phyloP scores from a whole-genome alignment of 2,888 invertebrate genomes.

The Stenichneumon culpator region DNA sequence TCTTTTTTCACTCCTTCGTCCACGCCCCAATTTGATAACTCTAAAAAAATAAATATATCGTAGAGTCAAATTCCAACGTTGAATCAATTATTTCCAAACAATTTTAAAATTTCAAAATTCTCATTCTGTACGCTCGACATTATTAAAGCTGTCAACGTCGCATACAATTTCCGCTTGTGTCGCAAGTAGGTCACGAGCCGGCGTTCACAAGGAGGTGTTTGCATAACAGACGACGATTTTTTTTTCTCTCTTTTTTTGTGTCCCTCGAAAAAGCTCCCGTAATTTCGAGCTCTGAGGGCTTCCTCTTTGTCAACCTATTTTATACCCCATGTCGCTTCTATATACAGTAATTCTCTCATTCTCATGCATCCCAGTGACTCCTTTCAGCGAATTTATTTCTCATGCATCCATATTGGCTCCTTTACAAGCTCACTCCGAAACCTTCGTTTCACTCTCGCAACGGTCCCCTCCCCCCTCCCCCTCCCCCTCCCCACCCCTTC shows the following conservation, averaged over 20 bases:
- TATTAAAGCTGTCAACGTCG: constrained; percentile 33
- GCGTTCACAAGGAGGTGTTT: constrained; percentile 45
- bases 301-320: constrained; percentile 47
- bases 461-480: not conserved
- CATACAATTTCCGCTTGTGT: constrained; percentile 16
- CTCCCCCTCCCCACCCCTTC: not conserved
- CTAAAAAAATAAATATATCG: not conserved
- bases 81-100: not conserved
- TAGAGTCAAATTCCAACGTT: not conserved
- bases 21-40: not conserved
- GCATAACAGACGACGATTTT: constrained; percentile 60
- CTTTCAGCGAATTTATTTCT: constrained; percentile 68
- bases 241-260: constrained; percentile 10
- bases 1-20: not conserved
- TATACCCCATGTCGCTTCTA: constrained; percentile 46
- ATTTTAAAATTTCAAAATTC: constrained; percentile 3
- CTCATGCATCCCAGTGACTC: constrained; percentile 65
- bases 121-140: constrained; percentile 9
- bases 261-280: constrained; percentile 47
- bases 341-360: constrained; percentile 56
- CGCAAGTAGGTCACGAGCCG: constrained; percentile 61
- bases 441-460: constrained; percentile 34
- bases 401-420: constrained; percentile 72
- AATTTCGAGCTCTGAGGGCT: constrained; percentile 59
- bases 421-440: constrained; percentile 45